Evolutionary conservation across 2,113 vertebrate genomes (phyloP).

Genomic region (Scomber scombrus): DNA sequence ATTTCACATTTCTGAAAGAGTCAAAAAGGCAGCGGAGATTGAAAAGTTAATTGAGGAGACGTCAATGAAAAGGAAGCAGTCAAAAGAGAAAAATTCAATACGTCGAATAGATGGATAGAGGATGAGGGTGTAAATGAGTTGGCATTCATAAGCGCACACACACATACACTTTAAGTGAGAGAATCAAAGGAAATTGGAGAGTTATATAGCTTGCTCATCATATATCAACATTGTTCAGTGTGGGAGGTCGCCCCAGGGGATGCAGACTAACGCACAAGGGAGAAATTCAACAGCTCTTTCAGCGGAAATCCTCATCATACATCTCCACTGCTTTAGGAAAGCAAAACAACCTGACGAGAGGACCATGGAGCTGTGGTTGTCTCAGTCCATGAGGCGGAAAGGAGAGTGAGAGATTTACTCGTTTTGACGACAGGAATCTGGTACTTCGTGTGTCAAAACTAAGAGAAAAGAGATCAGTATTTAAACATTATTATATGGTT

Average conservation of each 20-base stretch:
- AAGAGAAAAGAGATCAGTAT: slow-evolving; percentile 3
- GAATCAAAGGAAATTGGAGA: slow-evolving; percentile 51
- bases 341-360: slow-evolving; percentile 62
- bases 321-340: slow-evolving; percentile 68
- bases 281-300: slow-evolving; percentile 71
- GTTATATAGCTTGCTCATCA: slow-evolving; percentile 38
- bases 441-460: slow-evolving; percentile 36
- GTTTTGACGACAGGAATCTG: slow-evolving; percentile 49
- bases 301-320: slow-evolving; percentile 73
- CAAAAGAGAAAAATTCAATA: slow-evolving; percentile 49
- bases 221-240: slow-evolving; percentile 65
- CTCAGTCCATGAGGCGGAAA: slow-evolving; percentile 38
- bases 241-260: slow-evolving; percentile 70
- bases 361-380: slow-evolving; percentile 13
- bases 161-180: slow-evolving; percentile 7
- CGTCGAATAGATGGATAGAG: slow-evolving; percentile 44
- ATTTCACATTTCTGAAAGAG: slow-evolving; percentile 44
- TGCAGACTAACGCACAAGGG: slow-evolving; percentile 56
- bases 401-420: slow-evolving; percentile 55
- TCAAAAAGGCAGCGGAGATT: slow-evolving; percentile 26
- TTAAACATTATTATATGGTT: slow-evolving; percentile 22
- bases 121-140: slow-evolving; percentile 25
- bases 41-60: slow-evolving; percentile 44
- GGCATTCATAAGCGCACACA: not conserved
- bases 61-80: slow-evolving; percentile 43